Conservation (phyloP, 2,113 vertebrate genomes). For the Bujurquina vittata region DNA sequence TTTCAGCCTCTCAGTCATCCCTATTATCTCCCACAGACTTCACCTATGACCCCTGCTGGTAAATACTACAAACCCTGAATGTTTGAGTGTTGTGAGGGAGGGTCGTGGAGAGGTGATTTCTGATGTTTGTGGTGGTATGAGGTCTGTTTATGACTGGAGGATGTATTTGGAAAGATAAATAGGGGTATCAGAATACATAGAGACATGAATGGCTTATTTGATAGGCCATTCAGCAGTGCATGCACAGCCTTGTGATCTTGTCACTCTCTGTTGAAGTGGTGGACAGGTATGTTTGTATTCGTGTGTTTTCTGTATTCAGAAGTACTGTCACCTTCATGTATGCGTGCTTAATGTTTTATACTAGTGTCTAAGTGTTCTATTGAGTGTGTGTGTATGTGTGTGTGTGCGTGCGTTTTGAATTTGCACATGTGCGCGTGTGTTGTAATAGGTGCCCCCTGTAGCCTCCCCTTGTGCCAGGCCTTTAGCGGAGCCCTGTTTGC, state of each 20-base stretch:
- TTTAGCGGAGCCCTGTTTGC: slow-evolving; percentile 77
- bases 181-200: not conserved
- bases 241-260: not conserved
- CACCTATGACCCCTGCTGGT: slow-evolving; percentile 66
- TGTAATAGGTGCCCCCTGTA: slow-evolving; percentile 74
- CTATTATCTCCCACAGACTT: slow-evolving; percentile 67
- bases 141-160: slow-evolving; percentile 12
- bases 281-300: slow-evolving; percentile 32
- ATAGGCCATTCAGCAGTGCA: not conserved
- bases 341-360: slow-evolving; percentile 33
- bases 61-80: slow-evolving; percentile 63
- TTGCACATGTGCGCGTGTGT: slow-evolving; percentile 46
- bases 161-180: slow-evolving; percentile 16
- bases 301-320: slow-evolving; percentile 19
- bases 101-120: slow-evolving; percentile 5
- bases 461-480: slow-evolving; percentile 74
- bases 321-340: slow-evolving; percentile 7
- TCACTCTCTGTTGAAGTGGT: slow-evolving; percentile 11
- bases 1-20: slow-evolving; percentile 64
- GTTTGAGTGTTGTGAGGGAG: slow-evolving; percentile 45
- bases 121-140: slow-evolving; percentile 16
- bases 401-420: not conserved
- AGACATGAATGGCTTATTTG: not conserved
- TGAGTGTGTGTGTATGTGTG: slow-evolving; percentile 37
- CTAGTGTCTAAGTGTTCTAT: slow-evolving; percentile 30